These are phyloP conservation scores for Luffia ferchaultella DNA, from an alignment of 2,888 invertebrate species.

Conservation along the genomic window DNA sequence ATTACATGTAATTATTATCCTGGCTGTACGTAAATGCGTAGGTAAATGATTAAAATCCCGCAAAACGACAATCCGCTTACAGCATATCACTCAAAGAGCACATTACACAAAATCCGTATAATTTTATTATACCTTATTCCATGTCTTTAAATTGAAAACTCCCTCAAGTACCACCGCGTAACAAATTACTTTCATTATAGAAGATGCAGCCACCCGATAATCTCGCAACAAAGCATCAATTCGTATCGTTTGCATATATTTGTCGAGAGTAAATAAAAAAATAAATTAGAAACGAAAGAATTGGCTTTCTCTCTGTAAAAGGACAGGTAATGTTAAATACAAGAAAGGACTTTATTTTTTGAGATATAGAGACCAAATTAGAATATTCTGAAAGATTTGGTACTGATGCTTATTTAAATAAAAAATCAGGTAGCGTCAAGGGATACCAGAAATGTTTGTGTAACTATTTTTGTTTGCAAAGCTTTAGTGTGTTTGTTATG, in stretches of 20 bases:
- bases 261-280: slow-evolving; percentile 40
- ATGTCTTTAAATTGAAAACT: neutral
- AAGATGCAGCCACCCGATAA: slow-evolving; percentile 24
- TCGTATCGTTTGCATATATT: slow-evolving; percentile 40
- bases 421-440: neutral
- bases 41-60: neutral
- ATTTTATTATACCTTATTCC: slow-evolving; percentile 47
- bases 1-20: too few species aligned
- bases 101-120: slow-evolving; percentile 38
- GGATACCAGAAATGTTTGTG: neutral
- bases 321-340: too few species aligned
- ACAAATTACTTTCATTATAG: neutral
- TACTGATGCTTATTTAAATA: neutral
- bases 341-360: too few species aligned
- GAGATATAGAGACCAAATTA: too few species aligned
- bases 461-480: neutral
- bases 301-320: neutral
- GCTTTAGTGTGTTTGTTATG: neutral
- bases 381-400: neutral
- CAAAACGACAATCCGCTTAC: neutral
- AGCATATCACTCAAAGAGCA: neutral
- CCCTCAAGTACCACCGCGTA: neutral
- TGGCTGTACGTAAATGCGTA: neutral
- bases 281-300: slow-evolving; percentile 6
- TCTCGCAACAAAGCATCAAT: slow-evolving; percentile 36